phyloP scores from a whole-genome alignment of 2,797 vertebrate species.

The Acipenser ruthenus region DNA sequence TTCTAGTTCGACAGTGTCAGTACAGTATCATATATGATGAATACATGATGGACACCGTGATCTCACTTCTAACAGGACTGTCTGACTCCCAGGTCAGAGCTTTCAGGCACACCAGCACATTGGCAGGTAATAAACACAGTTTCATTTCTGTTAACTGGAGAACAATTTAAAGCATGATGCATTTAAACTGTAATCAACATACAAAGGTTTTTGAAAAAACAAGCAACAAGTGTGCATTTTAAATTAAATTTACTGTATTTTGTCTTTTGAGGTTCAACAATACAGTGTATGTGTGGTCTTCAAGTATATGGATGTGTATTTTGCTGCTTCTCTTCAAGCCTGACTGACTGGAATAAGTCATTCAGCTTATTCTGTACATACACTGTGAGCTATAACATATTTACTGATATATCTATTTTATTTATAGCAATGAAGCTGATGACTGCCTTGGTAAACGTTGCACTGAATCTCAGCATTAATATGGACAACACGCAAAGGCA shows the following conservation, averaged over 20 bases:
- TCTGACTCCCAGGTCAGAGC: conserved; percentile 97
- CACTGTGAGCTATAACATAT: neutral
- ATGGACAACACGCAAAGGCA: conserved; percentile 98
- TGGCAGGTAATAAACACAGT: conserved; percentile 71
- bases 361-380: neutral
- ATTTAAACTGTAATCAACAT: no score
- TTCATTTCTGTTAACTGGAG: neutral
- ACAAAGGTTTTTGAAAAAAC: no score
- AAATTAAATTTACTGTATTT: no score
- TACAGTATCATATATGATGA: conserved; percentile 99
- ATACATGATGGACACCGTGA: conserved; percentile 99
- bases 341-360: neutral
- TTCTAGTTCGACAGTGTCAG: conserved; percentile 94
- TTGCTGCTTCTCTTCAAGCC: neutral
- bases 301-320: neutral
- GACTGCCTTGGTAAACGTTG: conserved; percentile 98
- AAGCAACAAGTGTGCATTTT: no score
- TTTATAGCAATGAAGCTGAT: conserved; percentile 94
- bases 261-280: neutral
- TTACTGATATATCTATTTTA: conserved; percentile 9
- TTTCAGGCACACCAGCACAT: conserved; percentile 96
- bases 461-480: conserved; percentile 97
- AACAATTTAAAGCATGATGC: no score
- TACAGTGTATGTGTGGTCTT: neutral
- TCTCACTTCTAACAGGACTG: conserved; percentile 94